Evolutionary conservation across 2,888 invertebrate species (phyloP).

Genomic region (Calameuta idolon): DNA sequence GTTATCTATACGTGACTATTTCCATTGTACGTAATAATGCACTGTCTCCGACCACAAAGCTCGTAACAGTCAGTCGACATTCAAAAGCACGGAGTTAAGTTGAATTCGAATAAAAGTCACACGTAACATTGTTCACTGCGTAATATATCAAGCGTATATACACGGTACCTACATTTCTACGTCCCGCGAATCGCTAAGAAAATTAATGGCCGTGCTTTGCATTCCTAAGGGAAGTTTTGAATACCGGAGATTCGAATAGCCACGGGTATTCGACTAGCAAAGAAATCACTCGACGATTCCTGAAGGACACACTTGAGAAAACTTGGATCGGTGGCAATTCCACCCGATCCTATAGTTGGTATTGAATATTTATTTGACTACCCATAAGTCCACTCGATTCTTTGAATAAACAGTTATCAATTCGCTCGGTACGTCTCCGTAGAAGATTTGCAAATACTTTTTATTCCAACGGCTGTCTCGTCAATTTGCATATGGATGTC

Average conservation of each 20-base stretch:
- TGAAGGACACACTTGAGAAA: background rate
- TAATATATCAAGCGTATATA: constrained; percentile 38
- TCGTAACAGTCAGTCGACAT: background rate
- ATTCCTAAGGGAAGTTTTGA: constrained; percentile 41
- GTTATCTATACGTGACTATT: background rate
- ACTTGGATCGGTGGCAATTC: background rate
- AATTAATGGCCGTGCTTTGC: constrained; percentile 48
- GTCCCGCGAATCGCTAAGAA: constrained; percentile 44
- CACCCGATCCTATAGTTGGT: background rate
- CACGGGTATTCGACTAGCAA: background rate
- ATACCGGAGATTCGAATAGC: constrained; percentile 20
- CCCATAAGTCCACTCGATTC: background rate
- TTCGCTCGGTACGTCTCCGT: background rate
- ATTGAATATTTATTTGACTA: background rate
- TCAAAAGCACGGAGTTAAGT: background rate
- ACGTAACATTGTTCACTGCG: constrained; percentile 14
- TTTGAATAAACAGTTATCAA: background rate
- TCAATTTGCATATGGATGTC: background rate
- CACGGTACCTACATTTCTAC: constrained; percentile 34
- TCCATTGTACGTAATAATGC: background rate
- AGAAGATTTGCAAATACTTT: background rate
- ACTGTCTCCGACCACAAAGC: background rate
- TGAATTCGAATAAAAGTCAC: constrained; percentile 19
- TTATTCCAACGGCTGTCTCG: background rate
- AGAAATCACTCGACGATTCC: constrained; percentile 10